Percentiles rank a stretch among this genome's conserved stretches.
These are phyloP conservation scores for Meliscaeva auricollis DNA, from an alignment of 2,888 invertebrate genomes.

Conservation along the genomic window DNA sequence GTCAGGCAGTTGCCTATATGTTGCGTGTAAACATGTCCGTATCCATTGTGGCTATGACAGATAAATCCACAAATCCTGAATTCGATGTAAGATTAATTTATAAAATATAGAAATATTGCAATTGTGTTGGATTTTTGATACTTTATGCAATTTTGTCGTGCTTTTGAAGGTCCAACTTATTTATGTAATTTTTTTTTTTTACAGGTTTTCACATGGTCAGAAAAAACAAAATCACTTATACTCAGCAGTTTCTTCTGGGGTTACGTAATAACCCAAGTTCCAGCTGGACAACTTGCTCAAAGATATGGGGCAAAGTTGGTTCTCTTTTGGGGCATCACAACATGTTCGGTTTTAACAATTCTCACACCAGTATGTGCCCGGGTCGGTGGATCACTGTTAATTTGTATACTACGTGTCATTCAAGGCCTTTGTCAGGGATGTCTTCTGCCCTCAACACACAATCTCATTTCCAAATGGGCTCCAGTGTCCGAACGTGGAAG, in stretches of 20 bases:
- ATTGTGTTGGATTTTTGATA: no score
- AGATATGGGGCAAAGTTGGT: constrained; percentile 88
- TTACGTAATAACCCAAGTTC: constrained; percentile 87
- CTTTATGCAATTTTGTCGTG: no score
- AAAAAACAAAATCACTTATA: constrained; percentile 86
- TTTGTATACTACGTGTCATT: constrained; percentile 86
- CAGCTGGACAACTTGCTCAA: constrained; percentile 89
- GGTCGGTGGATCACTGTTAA: constrained; percentile 87
- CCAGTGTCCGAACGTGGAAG: constrained; percentile 87
- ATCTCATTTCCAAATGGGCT: constrained; percentile 88
- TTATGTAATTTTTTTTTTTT: neutral
- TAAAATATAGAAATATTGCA: no score
- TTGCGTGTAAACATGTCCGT: constrained; percentile 89
- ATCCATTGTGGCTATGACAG: constrained; percentile 90
- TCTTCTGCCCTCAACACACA: constrained; percentile 88
- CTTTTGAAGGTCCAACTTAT: no score
- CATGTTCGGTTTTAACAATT: constrained; percentile 86
- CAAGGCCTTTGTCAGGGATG: constrained; percentile 90
- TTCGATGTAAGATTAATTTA: constrained; percentile 79
- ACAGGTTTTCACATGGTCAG: constrained; percentile 61
- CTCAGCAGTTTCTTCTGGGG: constrained; percentile 93
- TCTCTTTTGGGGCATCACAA: constrained; percentile 85
- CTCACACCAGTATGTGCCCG: constrained; percentile 88
- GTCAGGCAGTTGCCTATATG: constrained; percentile 87
- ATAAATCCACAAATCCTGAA: constrained; percentile 81